phyloP scores from a whole-genome alignment of 2,113 vertebrate genomes.

The Sphyrna mokarran region DNA sequence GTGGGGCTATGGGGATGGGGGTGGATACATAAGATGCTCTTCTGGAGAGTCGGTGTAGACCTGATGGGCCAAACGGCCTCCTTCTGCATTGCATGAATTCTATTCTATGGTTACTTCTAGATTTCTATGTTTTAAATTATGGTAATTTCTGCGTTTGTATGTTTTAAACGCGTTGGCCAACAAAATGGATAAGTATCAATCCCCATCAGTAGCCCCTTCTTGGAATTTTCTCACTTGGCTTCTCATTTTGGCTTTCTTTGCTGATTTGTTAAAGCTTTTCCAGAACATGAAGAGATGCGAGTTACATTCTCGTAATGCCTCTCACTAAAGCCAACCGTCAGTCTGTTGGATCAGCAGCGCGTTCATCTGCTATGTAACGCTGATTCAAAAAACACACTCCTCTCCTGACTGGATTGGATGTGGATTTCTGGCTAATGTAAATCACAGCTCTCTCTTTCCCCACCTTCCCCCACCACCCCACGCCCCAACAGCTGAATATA shows the following conservation, averaged over 20 bases:
- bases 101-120: too few relatives aligned
- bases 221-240: constrained; percentile 3
- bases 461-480: too few relatives aligned
- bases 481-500: background rate
- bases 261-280: background rate
- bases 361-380: background rate
- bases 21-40: too few relatives aligned
- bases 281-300: background rate
- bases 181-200: background rate
- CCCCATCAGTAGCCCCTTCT: background rate
- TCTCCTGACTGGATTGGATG: background rate
- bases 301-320: background rate
- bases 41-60: too few relatives aligned
- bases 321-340: background rate
- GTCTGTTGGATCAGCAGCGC: background rate
- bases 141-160: background rate
- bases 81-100: too few relatives aligned
- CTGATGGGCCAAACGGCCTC: too few relatives aligned
- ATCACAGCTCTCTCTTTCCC: background rate
- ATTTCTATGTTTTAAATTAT: background rate
- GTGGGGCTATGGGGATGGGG: too few relatives aligned
- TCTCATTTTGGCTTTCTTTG: background rate
- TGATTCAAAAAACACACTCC: background rate
- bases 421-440: background rate
- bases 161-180: background rate